phyloP scores from a whole-genome alignment of 1,140 invertebrate species.

The Araneus ventricosus region DNA sequence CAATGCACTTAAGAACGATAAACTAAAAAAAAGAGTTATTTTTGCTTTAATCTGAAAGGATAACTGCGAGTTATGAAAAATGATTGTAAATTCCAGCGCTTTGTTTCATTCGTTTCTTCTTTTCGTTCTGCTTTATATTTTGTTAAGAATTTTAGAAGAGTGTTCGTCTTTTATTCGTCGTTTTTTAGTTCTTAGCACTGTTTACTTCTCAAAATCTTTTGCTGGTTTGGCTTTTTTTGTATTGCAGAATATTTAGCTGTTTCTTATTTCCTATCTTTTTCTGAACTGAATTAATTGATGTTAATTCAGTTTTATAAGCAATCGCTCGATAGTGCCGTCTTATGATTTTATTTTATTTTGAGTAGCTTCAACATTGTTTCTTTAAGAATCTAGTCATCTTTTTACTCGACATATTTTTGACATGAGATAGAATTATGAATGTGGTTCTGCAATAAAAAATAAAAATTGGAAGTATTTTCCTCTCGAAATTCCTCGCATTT shows the following conservation, averaged over 20 bases:
- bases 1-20: neutral
- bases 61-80: conserved; percentile 11
- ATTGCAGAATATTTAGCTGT: neutral
- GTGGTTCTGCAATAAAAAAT: too few relatives aligned
- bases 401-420: too few relatives aligned
- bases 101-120: neutral
- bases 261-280: neutral
- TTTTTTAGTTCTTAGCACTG: neutral
- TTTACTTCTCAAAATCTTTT: neutral
- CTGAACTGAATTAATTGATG: too few relatives aligned
- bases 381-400: too few relatives aligned
- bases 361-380: too few relatives aligned
- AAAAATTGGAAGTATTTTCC: too few relatives aligned
- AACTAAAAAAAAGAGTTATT: neutral
- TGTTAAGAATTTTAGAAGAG: neutral
- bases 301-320: too few relatives aligned
- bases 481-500: too few relatives aligned
- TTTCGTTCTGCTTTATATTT: neutral
- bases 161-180: neutral
- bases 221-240: neutral
- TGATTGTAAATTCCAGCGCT: neutral
- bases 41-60: conserved; percentile 38
- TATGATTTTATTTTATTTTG: too few relatives aligned
- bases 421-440: too few relatives aligned
- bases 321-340: too few relatives aligned